phyloP scores from a whole-genome alignment of 2,888 invertebrate genomes.

The Drosophila dives region DNA sequence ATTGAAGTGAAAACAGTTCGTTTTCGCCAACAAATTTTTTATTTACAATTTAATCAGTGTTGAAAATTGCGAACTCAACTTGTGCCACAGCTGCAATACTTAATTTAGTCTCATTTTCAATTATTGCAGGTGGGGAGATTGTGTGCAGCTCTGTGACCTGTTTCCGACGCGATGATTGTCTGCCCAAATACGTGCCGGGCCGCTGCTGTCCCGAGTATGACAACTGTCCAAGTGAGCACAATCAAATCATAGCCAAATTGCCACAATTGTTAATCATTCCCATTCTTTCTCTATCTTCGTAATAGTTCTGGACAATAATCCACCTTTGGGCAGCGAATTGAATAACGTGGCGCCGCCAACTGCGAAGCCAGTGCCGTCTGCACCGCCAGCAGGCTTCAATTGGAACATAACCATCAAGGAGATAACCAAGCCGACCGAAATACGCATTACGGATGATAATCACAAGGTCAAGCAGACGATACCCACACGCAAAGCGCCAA shows the following conservation, averaged over 20 bases:
- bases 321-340: slow-evolving; percentile 55
- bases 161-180: slow-evolving; percentile 91
- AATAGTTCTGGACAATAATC: slow-evolving; percentile 70
- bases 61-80: neutral
- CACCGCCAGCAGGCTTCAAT: slow-evolving; percentile 68
- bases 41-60: neutral
- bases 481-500: slow-evolving; percentile 72
- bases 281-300: neutral
- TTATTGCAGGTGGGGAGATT: slow-evolving; percentile 88
- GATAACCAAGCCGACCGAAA: slow-evolving; percentile 84
- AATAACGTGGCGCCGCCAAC: slow-evolving; percentile 40
- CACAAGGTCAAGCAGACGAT: slow-evolving; percentile 68
- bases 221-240: slow-evolving; percentile 89
- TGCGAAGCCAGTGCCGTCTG: slow-evolving; percentile 38
- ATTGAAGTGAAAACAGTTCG: neutral
- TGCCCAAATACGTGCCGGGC: slow-evolving; percentile 89
- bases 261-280: neutral
- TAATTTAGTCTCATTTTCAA: slow-evolving; percentile 21
- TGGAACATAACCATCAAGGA: slow-evolving; percentile 84
- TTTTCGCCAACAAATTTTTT: neutral
- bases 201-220: slow-evolving; percentile 93
- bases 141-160: slow-evolving; percentile 92
- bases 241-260: slow-evolving; percentile 18
- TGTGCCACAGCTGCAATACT: slow-evolving; percentile 10
- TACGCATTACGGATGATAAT: slow-evolving; percentile 84